A percentile compares a stretch with the other conserved stretches of the same genome.
Conservation (phyloP, 92 coral and sea anemone species). For the Anthopleura xanthogrammica region DNA sequence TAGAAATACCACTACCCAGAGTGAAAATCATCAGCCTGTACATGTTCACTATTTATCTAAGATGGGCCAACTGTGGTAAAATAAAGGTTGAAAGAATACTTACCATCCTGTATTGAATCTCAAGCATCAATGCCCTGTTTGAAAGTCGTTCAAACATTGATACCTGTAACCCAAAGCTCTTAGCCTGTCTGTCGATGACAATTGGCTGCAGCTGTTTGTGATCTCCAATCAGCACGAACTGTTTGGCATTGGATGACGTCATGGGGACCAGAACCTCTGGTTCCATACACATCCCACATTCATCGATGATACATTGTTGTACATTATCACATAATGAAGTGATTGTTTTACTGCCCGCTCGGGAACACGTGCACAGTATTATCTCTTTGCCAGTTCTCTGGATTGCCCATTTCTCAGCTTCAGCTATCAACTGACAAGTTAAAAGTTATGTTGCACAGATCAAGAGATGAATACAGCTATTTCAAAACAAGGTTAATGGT, state of each 20-base stretch:
- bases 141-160: constrained; percentile 86
- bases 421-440: not conserved
- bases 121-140: constrained; percentile 55
- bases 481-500: too few species aligned
- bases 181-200: constrained; percentile 54
- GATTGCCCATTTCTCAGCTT: constrained; percentile 55
- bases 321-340: constrained; percentile 24
- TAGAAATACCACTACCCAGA: not conserved
- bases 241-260: constrained; percentile 73
- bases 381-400: constrained; percentile 51
- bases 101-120: constrained; percentile 87
- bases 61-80: too few species aligned
- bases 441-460: too few species aligned
- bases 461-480: too few species aligned
- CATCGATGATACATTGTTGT: constrained; percentile 86
- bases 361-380: constrained; percentile 74
- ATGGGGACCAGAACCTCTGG: constrained; percentile 83
- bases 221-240: constrained; percentile 85
- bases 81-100: not conserved
- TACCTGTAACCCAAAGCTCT: constrained; percentile 62
- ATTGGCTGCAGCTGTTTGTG: constrained; percentile 92
- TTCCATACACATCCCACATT: constrained; percentile 93
- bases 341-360: constrained; percentile 59
- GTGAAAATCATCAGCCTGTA: too few species aligned
- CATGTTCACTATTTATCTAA: too few species aligned